Conservation (phyloP, 2,797 vertebrate genomes). For the Alauda arvensis region DNA sequence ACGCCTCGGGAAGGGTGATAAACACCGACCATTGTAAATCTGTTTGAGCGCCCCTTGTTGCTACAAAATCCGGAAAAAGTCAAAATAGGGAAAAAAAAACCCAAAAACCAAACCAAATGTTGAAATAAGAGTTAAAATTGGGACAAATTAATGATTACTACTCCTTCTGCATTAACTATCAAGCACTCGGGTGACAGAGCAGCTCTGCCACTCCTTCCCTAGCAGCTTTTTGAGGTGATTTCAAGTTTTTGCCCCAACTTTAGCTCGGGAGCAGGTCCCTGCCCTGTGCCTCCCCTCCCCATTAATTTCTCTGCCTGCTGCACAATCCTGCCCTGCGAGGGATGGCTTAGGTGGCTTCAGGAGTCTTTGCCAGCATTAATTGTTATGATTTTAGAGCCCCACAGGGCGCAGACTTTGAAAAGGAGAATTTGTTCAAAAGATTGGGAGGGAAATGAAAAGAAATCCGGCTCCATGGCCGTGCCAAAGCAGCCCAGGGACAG, state of each 20-base stretch:
- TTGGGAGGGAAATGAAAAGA: neutral
- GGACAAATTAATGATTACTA: neutral
- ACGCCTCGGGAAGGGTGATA: neutral
- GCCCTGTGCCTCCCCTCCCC: neutral
- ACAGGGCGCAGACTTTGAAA: neutral
- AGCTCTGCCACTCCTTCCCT: neutral
- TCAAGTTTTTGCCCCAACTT: neutral
- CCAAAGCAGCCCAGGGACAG: neutral
- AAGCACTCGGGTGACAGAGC: fast-evolving
- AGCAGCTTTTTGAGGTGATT: neutral
- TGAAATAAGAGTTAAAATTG: neutral
- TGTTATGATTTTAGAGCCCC: slow-evolving; percentile 18
- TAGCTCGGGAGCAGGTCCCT: neutral
- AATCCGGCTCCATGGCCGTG: fast-evolving
- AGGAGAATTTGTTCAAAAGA: neutral
- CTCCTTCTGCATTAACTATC: neutral
- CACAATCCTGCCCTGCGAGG: neutral
- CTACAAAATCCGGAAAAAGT: neutral
- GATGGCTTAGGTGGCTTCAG: neutral
- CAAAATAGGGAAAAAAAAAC: neutral
- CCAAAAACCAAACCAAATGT: too few species aligned
- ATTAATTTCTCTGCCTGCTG: neutral
- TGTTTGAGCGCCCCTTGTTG: neutral
- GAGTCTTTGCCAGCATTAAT: slow-evolving; percentile 36
- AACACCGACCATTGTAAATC: neutral